phyloP scores from a whole-genome alignment of 2,888 invertebrate species.

The Sarcophaga subvicina region DNA sequence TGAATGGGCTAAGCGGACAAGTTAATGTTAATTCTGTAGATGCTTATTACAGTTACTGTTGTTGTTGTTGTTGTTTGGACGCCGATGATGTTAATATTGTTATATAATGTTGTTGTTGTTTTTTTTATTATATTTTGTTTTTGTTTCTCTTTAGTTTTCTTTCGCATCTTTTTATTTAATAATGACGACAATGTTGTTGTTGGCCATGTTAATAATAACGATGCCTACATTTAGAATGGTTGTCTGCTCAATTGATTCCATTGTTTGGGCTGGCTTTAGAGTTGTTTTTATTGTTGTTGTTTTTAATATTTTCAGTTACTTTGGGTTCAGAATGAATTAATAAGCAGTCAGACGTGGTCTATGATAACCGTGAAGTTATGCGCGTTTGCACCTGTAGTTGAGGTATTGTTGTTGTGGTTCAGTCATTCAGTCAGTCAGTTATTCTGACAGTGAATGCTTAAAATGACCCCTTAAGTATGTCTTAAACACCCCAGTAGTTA shows the following conservation, averaged over 20 bases:
- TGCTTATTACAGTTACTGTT: constrained; percentile 26
- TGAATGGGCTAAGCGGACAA: constrained; percentile 51
- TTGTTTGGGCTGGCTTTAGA: constrained; percentile 10
- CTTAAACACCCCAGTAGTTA: constrained; percentile 20
- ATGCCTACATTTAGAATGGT: constrained; percentile 51
- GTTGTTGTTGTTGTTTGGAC: no score
- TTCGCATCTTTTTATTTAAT: constrained; percentile 15
- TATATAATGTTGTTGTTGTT: constrained; percentile 7
- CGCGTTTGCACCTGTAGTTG: constrained; percentile 64
- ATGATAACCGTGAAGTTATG: constrained; percentile 62
- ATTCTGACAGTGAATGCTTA: constrained; percentile 41
- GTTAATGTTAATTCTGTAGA: constrained; percentile 45
- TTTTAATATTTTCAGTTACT: constrained; percentile 9
- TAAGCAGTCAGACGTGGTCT: constrained; percentile 34
- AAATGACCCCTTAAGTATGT: constrained; percentile 56
- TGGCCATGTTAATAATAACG: constrained; percentile 32
- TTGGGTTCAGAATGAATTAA: constrained; percentile 44
- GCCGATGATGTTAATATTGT: constrained; percentile 6
- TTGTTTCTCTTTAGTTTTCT: constrained; percentile 10
- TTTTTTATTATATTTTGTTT: constrained; percentile 12
- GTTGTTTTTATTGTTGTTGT: constrained; percentile 9
- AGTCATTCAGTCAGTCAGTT: constrained; percentile 8
- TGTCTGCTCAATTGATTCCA: constrained; percentile 39
- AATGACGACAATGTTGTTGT: background rate
- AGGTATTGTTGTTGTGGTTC: background rate